Evolutionary conservation across 2,113 vertebrate species (phyloP).

Genomic region (Bettongia penicillata): DNA sequence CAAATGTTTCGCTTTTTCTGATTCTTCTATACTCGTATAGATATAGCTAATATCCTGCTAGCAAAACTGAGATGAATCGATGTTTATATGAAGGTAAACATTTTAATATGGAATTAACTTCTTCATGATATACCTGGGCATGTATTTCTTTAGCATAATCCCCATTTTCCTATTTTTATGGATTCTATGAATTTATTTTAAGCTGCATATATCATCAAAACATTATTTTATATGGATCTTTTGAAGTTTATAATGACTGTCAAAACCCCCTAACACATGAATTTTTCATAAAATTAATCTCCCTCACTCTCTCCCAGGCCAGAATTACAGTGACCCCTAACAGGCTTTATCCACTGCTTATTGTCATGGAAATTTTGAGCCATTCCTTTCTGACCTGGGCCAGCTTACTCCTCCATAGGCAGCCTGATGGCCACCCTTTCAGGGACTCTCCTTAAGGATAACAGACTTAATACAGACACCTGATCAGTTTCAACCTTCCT

Average conservation of each 20-base stretch:
- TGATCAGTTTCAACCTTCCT: neutral
- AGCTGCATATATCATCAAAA: neutral
- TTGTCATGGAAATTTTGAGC: neutral
- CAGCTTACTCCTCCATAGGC: neutral
- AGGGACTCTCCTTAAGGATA: neutral
- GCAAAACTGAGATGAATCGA: neutral
- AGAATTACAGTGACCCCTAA: neutral
- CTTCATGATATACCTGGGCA: neutral
- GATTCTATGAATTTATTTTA: neutral
- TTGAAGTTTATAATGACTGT: neutral
- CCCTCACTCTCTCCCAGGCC: neutral
- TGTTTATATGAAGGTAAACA: neutral
- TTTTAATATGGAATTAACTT: slow-evolving; percentile 33
- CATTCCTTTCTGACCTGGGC: neutral
- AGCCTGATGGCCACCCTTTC: neutral
- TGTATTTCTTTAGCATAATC: neutral
- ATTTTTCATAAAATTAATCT: neutral
- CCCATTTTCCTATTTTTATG: neutral
- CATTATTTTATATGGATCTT: neutral
- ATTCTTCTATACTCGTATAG: neutral
- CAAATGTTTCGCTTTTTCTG: slow-evolving; percentile 22
- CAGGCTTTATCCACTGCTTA: neutral
- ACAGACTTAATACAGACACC: neutral
- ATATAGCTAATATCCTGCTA: neutral
- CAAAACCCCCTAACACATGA: neutral